Conservation (phyloP, 2,888 invertebrate genomes). For the Drosophila demipolita region DNA sequence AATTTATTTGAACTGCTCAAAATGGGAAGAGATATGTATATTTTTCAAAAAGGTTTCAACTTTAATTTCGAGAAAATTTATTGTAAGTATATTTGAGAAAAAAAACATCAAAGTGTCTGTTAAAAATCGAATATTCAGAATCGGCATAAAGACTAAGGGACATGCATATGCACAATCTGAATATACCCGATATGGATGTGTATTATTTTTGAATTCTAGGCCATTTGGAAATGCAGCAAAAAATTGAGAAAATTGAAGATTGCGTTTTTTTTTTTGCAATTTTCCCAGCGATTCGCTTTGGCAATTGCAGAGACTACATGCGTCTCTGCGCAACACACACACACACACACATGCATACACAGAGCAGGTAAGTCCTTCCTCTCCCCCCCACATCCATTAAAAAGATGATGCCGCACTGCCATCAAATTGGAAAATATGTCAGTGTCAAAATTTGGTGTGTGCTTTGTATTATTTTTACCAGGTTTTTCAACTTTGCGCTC, state of each 20-base stretch:
- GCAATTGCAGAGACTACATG: slow-evolving; percentile 33
- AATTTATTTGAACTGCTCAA: background rate
- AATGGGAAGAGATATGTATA: background rate
- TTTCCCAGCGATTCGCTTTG: slow-evolving; percentile 32
- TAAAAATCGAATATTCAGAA: too few relatives aligned
- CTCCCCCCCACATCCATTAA: background rate
- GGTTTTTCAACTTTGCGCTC: slow-evolving; percentile 2
- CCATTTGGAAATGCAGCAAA: slow-evolving; percentile 1
- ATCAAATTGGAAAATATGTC: slow-evolving; percentile 79
- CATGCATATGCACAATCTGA: background rate
- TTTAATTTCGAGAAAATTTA: background rate
- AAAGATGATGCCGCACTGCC: slow-evolving; percentile 20
- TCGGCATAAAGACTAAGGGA: background rate
- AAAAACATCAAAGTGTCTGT: background rate
- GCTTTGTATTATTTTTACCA: slow-evolving; percentile 42
- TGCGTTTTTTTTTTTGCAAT: slow-evolving; percentile 10
- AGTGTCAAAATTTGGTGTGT: slow-evolving; percentile 63
- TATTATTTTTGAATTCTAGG: background rate
- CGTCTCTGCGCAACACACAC: slow-evolving; percentile 8
- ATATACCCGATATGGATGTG: background rate
- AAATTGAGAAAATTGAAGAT: slow-evolving; percentile 43
- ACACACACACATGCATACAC: slow-evolving; percentile 15
- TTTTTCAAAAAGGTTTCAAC: background rate
- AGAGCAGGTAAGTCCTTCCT: slow-evolving; percentile 14
- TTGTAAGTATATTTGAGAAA: background rate